Percentiles rank a stretch among this genome's conserved stretches.
Conservation (phyloP, 2,113 vertebrate species). For the Antennarius striatus region DNA sequence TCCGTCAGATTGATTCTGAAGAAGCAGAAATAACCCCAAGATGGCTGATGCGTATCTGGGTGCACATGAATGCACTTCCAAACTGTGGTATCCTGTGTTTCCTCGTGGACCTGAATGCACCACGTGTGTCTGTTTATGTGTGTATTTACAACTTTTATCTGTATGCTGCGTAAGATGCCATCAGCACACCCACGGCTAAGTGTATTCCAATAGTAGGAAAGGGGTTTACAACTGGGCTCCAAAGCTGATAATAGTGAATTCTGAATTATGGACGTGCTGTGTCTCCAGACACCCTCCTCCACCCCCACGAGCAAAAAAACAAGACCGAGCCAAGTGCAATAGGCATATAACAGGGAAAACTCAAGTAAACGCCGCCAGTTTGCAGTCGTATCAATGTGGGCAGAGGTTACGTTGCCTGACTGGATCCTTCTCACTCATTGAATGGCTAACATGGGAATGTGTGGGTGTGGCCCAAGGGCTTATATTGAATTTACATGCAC, state of each 20-base stretch:
- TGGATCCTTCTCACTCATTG: conserved; percentile 50
- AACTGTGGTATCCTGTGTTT: conserved; percentile 27
- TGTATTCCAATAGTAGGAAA: conserved; percentile 37
- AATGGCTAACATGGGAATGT: conserved; percentile 62
- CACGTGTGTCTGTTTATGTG: conserved; percentile 22
- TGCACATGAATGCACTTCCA: conserved; percentile 10
- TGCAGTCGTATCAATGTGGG: conserved; percentile 61
- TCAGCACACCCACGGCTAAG: conserved; percentile 46
- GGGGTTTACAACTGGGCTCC: conserved; percentile 47
- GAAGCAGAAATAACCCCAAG: conserved; percentile 58
- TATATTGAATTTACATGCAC: conserved; percentile 65
- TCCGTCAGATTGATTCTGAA: conserved; percentile 75
- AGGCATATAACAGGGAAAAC: conserved; percentile 45
- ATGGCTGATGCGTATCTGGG: conserved; percentile 25
- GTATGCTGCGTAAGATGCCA: conserved; percentile 38
- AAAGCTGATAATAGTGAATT: conserved; percentile 48
- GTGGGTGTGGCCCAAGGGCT: conserved; percentile 70
- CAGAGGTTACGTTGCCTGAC: conserved; percentile 61
- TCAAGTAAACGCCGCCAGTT: conserved; percentile 60
- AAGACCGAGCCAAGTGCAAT: conserved; percentile 59
- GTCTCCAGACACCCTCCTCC: conserved; percentile 38
- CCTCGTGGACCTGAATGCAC: conserved; percentile 25
- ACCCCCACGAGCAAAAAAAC: conserved; percentile 46
- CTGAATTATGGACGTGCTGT: conserved; percentile 67
- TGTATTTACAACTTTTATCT: conserved; percentile 2